These are phyloP conservation scores for Hydrozoanthus gracilis DNA, from an alignment of 92 coral and sea anemone species.

Conservation along the genomic window DNA sequence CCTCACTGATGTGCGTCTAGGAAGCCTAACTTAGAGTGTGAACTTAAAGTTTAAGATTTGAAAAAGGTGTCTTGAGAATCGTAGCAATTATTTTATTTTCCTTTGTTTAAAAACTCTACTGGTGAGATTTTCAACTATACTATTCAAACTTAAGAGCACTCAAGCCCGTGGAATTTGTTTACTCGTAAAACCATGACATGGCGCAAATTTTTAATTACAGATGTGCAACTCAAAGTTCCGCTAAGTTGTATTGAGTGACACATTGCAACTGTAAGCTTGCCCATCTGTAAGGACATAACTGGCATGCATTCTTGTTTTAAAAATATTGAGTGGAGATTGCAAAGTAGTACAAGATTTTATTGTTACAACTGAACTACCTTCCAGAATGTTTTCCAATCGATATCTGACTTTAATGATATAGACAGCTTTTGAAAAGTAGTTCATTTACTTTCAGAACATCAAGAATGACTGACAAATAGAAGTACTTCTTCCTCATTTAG, in stretches of 20 bases:
- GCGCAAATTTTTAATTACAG: background rate
- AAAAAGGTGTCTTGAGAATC: background rate
- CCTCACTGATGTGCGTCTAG: background rate
- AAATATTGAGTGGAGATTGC: no score
- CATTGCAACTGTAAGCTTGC: background rate
- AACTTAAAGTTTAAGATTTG: background rate
- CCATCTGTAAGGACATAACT: background rate
- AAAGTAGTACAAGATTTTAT: background rate
- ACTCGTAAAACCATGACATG: background rate
- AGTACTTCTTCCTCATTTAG: background rate
- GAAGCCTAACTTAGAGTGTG: background rate
- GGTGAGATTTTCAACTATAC: background rate
- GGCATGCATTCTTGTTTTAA: background rate
- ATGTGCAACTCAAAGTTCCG: background rate
- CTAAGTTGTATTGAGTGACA: slow-evolving; percentile 26
- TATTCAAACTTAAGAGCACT: background rate
- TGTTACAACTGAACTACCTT: background rate
- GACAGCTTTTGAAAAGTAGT: background rate
- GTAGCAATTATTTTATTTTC: no score
- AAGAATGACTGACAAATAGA: background rate
- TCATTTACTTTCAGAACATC: background rate
- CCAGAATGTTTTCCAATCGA: background rate
- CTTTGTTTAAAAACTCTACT: no score
- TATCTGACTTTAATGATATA: no score
- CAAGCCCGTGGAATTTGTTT: background rate